Percentiles rank a stretch among this genome's conserved stretches.
These are phyloP conservation scores for Pissodes strobi DNA, from an alignment of 1,140 invertebrate genomes.

Conservation along the genomic window DNA sequence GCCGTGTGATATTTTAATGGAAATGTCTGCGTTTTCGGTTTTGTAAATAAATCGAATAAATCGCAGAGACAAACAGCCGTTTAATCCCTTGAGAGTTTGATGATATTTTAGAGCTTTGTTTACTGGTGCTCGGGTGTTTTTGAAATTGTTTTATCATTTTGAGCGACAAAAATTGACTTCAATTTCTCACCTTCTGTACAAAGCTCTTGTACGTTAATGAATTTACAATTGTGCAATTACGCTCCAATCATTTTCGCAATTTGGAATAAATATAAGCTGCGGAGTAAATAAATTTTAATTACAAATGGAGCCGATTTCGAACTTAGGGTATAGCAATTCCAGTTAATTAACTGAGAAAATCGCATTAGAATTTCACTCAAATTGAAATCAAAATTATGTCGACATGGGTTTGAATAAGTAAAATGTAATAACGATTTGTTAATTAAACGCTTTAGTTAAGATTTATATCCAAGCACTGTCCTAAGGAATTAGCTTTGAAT, in stretches of 20 bases:
- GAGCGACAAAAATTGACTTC: too few relatives aligned
- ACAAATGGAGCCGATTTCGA: constrained; percentile 13
- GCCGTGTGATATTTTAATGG: constrained; percentile 30
- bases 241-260: too few relatives aligned
- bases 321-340: background rate
- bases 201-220: too few relatives aligned
- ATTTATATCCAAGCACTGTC: too few relatives aligned
- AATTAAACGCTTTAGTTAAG: too few relatives aligned
- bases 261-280: too few relatives aligned
- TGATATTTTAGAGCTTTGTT: constrained; percentile 8
- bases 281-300: too few relatives aligned
- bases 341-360: constrained; percentile 23
- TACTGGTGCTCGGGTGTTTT: background rate
- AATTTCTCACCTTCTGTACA: too few relatives aligned
- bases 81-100: constrained; percentile 6
- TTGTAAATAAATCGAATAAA: constrained; percentile 27
- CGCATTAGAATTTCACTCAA: constrained; percentile 14
- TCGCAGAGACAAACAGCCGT: constrained; percentile 13
- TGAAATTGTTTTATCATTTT: too few relatives aligned
- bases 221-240: too few relatives aligned
- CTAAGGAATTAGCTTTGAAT: too few relatives aligned
- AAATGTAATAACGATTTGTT: constrained; percentile 8
- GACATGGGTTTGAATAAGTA: constrained; percentile 18
- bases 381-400: constrained; percentile 10
- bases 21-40: constrained; percentile 24